Evolutionary conservation across 2,888 invertebrate genomes (phyloP).

Genomic region (Teleogryllus oceanicus): DNA sequence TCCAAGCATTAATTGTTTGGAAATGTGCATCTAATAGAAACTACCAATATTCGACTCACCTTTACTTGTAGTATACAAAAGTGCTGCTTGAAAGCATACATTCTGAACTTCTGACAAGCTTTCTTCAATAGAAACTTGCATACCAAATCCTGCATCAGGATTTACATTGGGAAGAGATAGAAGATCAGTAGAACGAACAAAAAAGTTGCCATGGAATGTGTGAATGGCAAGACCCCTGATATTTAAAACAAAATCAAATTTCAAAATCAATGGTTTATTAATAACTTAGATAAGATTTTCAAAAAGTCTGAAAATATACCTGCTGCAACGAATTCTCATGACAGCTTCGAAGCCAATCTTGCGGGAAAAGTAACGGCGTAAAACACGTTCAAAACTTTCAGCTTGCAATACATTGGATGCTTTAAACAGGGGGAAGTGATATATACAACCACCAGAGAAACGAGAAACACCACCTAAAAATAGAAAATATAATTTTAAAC

Average conservation of each 20-base stretch:
- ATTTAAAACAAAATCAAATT: conserved; percentile 30
- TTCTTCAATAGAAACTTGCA: conserved; percentile 96
- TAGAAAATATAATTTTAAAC: too few relatives aligned
- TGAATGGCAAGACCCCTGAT: conserved; percentile 84
- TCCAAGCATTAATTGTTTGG: too few relatives aligned
- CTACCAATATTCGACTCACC: conserved; percentile 48
- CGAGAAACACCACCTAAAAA: conserved; percentile 79
- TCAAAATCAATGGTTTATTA: conserved; percentile 22
- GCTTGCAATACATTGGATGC: conserved; percentile 65
- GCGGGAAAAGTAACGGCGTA: conserved; percentile 86
- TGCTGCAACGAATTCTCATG: conserved; percentile 92
- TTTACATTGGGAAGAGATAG: conserved; percentile 94
- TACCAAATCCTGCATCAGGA: conserved; percentile 96
- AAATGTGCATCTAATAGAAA: not conserved
- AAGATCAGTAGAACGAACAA: conserved; percentile 95
- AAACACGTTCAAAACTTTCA: conserved; percentile 69
- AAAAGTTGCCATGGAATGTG: conserved; percentile 99
- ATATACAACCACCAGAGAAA: conserved; percentile 90
- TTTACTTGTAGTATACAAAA: conserved; percentile 93
- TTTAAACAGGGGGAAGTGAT: conserved; percentile 87
- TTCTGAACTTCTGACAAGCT: conserved; percentile 78
- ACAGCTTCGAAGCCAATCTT: conserved; percentile 99
- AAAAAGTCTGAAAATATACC: conserved; percentile 50
- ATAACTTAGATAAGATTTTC: conserved; percentile 23
- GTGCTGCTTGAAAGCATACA: conserved; percentile 95